A percentile compares a stretch with the other conserved stretches of the same genome.
Conservation (phyloP, 2,888 invertebrate species). For the Brachypalpus laphriformis region DNA sequence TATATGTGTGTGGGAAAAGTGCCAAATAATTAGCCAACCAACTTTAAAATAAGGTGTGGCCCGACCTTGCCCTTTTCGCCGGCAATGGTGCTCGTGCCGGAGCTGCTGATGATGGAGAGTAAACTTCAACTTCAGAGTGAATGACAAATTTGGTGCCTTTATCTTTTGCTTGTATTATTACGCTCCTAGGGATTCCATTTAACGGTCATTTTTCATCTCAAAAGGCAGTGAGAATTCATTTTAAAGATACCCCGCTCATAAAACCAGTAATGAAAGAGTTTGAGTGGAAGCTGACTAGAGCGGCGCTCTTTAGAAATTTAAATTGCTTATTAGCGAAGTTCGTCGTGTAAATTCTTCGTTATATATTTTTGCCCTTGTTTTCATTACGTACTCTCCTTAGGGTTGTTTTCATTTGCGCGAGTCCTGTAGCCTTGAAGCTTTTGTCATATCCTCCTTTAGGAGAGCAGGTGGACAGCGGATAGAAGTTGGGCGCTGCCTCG, state of each 20-base stretch:
- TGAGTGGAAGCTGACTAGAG: constrained; percentile 54
- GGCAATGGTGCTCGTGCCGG: too few species aligned
- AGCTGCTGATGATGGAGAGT: neutral
- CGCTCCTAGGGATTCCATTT: constrained; percentile 61
- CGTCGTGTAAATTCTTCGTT: constrained; percentile 46
- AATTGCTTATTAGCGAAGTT: constrained; percentile 74
- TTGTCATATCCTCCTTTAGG: constrained; percentile 35
- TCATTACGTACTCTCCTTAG: constrained; percentile 32
- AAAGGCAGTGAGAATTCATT: constrained; percentile 40
- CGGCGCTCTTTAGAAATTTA: constrained; percentile 67
- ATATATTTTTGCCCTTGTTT: constrained; percentile 23
- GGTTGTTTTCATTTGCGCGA: constrained; percentile 37
- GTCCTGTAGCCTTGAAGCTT: constrained; percentile 26
- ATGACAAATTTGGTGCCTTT: constrained; percentile 63
- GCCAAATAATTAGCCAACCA: constrained; percentile 57
- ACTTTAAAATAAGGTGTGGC: constrained; percentile 6
- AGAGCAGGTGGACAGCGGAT: constrained; percentile 30
- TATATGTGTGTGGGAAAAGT: constrained; percentile 37
- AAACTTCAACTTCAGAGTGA: constrained; percentile 9
- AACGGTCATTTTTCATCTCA: constrained; percentile 68
- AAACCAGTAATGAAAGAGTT: constrained; percentile 54
- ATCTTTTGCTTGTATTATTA: constrained; percentile 42
- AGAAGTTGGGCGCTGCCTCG: neutral
- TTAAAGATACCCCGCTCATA: constrained; percentile 37
- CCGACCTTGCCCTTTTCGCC: neutral